These are phyloP conservation scores for Pogonomyrmex barbatus DNA, from an alignment of 1,140 invertebrate species.

Conservation along the genomic window DNA sequence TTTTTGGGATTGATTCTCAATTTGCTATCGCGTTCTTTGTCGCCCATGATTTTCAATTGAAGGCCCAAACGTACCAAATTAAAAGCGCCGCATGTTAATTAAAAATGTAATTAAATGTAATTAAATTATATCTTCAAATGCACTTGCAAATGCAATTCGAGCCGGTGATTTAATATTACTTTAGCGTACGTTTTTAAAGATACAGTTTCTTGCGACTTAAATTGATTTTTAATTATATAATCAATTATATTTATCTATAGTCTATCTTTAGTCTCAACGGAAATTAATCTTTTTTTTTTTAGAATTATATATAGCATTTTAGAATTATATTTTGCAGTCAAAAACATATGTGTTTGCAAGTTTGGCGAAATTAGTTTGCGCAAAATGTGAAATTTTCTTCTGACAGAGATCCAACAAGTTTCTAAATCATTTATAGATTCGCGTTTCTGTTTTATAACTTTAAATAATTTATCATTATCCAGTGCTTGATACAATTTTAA, in stretches of 20 bases:
- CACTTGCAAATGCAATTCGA: conserved; percentile 28
- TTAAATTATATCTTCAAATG: conserved; percentile 10
- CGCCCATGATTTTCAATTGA: neutral
- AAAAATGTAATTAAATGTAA: conserved; percentile 8
- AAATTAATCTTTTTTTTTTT: neutral
- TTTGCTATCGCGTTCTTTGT: neutral
- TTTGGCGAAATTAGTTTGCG: neutral
- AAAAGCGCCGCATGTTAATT: neutral
- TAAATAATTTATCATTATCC: conserved; percentile 5
- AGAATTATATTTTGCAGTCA: conserved; percentile 13
- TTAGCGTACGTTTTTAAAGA: neutral
- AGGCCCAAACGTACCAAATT: conserved; percentile 3
- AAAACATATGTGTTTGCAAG: neutral
- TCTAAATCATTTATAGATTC: conserved; percentile 13
- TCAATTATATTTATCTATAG: conserved; percentile 15
- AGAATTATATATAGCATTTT: neutral
- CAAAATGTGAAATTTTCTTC: neutral
- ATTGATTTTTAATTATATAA: neutral
- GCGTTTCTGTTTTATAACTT: neutral
- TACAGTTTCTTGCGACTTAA: neutral
- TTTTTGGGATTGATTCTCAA: conserved; percentile 12
- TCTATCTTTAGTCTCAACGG: neutral
- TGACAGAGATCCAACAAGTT: neutral
- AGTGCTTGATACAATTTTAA: conserved; percentile 4
- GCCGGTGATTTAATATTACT: conserved; percentile 27